Conservation (phyloP, 2,113 vertebrate genomes). For the Psilopogon haemacephalus region DNA sequence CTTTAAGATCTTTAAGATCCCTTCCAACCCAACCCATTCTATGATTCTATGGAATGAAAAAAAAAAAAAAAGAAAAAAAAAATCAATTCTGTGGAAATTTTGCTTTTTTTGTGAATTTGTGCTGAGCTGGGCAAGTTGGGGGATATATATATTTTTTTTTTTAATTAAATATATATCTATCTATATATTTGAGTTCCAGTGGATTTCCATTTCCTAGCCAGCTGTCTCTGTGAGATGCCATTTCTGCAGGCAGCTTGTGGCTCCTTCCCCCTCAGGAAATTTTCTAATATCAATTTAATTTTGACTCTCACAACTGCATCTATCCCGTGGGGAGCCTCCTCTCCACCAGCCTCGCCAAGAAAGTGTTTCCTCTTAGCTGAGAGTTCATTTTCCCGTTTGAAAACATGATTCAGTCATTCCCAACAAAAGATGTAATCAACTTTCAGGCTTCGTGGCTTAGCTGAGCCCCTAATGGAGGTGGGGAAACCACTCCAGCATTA, state of each 20-base stretch:
- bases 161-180: neutral
- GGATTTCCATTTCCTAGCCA: slow-evolving; percentile 10
- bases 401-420: slow-evolving; percentile 36
- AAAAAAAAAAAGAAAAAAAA: too few relatives aligned
- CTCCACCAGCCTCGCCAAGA: neutral
- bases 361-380: slow-evolving; percentile 32
- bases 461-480: slow-evolving; percentile 18
- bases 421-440: slow-evolving; percentile 60
- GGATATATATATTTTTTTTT: neutral
- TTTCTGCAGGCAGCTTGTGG: slow-evolving; percentile 30
- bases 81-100: too few relatives aligned
- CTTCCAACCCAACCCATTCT: too few relatives aligned
- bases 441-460: slow-evolving; percentile 13
- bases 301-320: slow-evolving; percentile 53
- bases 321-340: neutral
- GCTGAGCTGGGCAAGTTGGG: too few relatives aligned
- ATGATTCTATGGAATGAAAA: too few relatives aligned
- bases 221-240: neutral
- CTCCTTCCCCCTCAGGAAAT: slow-evolving; percentile 29
- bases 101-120: too few relatives aligned
- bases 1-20: too few relatives aligned
- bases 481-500: neutral
- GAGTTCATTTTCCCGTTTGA: slow-evolving; percentile 54
- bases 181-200: neutral
- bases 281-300: slow-evolving; percentile 60